Conservation (phyloP, 2,888 invertebrate genomes). For the Phortica magna region DNA sequence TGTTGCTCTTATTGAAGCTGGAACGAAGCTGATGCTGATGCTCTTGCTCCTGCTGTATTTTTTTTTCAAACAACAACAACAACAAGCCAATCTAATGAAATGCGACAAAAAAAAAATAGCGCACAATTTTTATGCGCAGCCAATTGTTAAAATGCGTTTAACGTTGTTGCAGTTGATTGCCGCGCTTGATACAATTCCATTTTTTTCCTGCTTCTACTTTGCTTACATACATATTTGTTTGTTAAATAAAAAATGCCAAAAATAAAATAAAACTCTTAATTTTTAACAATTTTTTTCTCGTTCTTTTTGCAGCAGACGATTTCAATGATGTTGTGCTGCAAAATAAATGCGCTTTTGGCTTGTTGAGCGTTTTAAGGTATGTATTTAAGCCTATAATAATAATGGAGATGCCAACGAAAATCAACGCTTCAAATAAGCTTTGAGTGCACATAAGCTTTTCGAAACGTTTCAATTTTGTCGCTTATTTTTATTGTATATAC, state of each 20-base stretch:
- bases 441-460: neutral
- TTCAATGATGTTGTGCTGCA: slow-evolving; percentile 1
- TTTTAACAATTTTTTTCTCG: neutral
- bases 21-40: slow-evolving; percentile 20
- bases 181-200: neutral
- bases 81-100: neutral
- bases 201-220: neutral
- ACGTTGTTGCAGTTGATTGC: slow-evolving; percentile 17
- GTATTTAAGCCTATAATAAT: neutral
- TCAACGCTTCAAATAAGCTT: neutral
- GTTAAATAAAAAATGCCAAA: neutral
- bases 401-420: neutral
- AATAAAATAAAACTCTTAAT: neutral
- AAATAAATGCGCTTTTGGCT: neutral
- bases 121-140: slow-evolving; percentile 7
- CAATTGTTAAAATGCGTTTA: slow-evolving; percentile 24
- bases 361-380: neutral
- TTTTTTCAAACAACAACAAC: neutral
- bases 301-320: slow-evolving; percentile 1
- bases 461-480: neutral
- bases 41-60: slow-evolving; percentile 16
- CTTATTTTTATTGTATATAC: no score
- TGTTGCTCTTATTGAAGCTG: slow-evolving; percentile 42
- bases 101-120: neutral
- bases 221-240: neutral